Evolutionary conservation across 2,888 invertebrate species (phyloP).

Genomic region (Dasysyrphus tricinctus): DNA sequence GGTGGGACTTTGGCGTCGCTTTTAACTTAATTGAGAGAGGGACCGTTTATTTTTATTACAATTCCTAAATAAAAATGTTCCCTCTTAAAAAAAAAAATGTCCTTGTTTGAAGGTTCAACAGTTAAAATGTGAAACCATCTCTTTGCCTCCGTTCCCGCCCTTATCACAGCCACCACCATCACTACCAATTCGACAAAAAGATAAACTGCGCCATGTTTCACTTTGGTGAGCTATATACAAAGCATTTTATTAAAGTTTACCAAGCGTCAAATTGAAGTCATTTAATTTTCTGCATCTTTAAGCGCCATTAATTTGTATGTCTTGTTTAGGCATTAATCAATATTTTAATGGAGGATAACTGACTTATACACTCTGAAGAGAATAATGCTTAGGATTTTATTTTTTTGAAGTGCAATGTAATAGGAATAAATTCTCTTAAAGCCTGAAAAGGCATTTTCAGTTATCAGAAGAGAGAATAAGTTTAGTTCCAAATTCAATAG

Average conservation of each 20-base stretch:
- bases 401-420: neutral
- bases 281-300: constrained; percentile 75
- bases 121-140: constrained; percentile 34
- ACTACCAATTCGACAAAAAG: neutral
- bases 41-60: constrained; percentile 47
- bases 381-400: neutral
- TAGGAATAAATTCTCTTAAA: neutral
- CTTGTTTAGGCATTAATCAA: constrained; percentile 74
- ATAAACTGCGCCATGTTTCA: constrained; percentile 53
- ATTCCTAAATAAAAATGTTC: constrained; percentile 47
- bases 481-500: no score
- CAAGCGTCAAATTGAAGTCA: constrained; percentile 75
- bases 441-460: neutral
- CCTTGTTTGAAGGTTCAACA: constrained; percentile 64
- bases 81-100: constrained; percentile 40
- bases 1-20: constrained; percentile 12
- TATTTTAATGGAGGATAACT: constrained; percentile 69
- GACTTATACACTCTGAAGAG: neutral
- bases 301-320: constrained; percentile 74
- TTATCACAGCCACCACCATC: neutral
- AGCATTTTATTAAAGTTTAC: constrained; percentile 61
- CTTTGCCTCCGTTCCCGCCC: neutral
- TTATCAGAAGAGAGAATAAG: no score
- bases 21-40: constrained; percentile 49
- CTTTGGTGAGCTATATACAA: constrained; percentile 30